A percentile compares a stretch with the other conserved stretches of the same genome.
phyloP scores from a whole-genome alignment of 2,113 vertebrate species.

The Albula glossodonta region DNA sequence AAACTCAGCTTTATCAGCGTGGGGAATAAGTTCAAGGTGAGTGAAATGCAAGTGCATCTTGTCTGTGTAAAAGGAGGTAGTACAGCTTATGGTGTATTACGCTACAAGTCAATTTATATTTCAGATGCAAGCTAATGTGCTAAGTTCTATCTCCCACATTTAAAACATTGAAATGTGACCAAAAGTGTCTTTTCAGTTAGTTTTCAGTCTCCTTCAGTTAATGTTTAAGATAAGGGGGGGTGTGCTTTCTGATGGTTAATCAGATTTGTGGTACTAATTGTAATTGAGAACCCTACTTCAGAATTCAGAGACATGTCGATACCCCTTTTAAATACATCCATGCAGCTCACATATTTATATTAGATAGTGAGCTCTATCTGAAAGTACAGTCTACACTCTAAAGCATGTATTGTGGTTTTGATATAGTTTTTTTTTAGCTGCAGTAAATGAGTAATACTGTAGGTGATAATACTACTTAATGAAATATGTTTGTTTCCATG shows the following conservation, averaged over 20 bases:
- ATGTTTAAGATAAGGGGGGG: not conserved
- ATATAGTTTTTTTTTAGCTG: not conserved
- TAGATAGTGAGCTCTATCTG: not conserved
- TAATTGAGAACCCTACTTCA: not conserved
- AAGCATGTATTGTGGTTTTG: too few relatives aligned
- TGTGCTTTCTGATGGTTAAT: not conserved
- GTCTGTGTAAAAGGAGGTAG: not conserved
- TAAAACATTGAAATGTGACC: too few relatives aligned
- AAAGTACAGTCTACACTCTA: too few relatives aligned
- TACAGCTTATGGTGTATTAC: too few relatives aligned
- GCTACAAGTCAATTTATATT: too few relatives aligned
- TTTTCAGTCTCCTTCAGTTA: not conserved
- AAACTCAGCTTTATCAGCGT: conserved; percentile 97
- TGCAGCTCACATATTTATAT: not conserved
- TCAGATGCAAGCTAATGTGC: too few relatives aligned
- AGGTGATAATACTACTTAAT: too few relatives aligned
- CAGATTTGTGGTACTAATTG: too few relatives aligned
- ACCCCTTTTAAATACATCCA: not conserved
- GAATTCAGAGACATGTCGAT: not conserved
- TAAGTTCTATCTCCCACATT: too few relatives aligned
- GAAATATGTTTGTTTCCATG: not conserved
- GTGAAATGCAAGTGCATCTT: not conserved
- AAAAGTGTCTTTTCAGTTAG: too few relatives aligned
- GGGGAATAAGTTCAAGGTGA: conserved; percentile 98
- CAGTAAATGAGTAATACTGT: not conserved